Conservation (phyloP, 2,888 invertebrate species). For the Andrena praecox region DNA sequence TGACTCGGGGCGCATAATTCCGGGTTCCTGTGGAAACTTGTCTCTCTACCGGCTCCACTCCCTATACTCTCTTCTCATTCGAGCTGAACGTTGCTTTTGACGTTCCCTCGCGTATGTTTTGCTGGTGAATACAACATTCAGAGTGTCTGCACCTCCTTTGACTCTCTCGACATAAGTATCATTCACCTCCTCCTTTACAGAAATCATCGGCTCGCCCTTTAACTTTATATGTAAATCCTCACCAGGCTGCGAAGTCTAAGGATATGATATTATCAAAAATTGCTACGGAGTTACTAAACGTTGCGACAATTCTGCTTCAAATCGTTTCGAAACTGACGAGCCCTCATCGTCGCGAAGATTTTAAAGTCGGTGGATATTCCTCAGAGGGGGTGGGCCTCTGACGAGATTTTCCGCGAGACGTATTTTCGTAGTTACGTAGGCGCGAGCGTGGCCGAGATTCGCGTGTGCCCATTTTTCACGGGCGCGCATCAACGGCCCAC, state of each 20-base stretch:
- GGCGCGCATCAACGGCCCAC: constrained; percentile 25
- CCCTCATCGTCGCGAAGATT: background rate
- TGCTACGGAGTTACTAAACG: background rate
- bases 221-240: too few relatives aligned
- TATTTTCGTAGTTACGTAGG: background rate
- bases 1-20: constrained; percentile 36
- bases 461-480: constrained; percentile 55
- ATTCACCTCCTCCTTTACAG: too few relatives aligned
- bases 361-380: constrained; percentile 2
- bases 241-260: too few relatives aligned
- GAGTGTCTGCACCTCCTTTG: background rate
- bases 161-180: too few relatives aligned
- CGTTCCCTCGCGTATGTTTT: background rate
- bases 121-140: background rate
- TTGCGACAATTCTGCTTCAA: background rate
- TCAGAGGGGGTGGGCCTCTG: background rate
- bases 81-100: constrained; percentile 1
- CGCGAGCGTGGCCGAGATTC: constrained; percentile 15
- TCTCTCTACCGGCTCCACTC: background rate
- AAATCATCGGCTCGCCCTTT: too few relatives aligned
- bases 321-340: too few relatives aligned
- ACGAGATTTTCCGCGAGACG: constrained; percentile 35
- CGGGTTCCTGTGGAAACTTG: background rate
- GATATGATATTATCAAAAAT: too few relatives aligned
- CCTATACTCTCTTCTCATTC: background rate